Percentiles rank a stretch among this genome's conserved stretches.
phyloP scores from a whole-genome alignment of 2,797 vertebrate species.

The Chelon labrosus region DNA sequence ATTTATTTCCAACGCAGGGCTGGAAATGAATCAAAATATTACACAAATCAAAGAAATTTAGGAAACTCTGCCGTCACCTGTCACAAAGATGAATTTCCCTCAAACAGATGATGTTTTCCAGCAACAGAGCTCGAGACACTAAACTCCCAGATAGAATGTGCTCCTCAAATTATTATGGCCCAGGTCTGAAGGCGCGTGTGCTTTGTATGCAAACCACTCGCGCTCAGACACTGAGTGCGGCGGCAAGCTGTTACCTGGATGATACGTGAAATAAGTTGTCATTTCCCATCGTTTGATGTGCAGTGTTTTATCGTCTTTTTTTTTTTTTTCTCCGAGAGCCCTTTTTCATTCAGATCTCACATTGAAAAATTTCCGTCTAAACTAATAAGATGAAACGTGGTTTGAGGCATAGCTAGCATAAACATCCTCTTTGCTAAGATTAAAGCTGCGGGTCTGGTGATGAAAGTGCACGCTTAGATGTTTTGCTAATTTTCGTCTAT shows the following conservation, averaged over 20 bases:
- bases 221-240: conserved; percentile 11
- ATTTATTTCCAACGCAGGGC: conserved; percentile 31
- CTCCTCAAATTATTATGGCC: conserved; percentile 31
- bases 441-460: conserved; percentile 71
- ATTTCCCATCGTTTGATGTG: conserved; percentile 74
- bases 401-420: conserved; percentile 62
- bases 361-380: conserved; percentile 52
- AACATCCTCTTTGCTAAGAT: conserved; percentile 73
- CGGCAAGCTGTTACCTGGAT: conserved; percentile 55
- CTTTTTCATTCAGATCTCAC: conserved; percentile 53
- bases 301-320: conserved; percentile 40
- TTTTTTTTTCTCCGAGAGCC: conserved; percentile 7
- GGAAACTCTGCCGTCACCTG: conserved; percentile 30
- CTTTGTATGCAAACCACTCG: conserved; percentile 51
- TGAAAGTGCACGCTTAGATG: conserved; percentile 69
- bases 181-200: conserved; percentile 4
- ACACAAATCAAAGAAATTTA: conserved; percentile 35
- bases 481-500: conserved; percentile 71
- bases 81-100: conserved; percentile 47
- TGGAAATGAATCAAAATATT: conserved; percentile 46
- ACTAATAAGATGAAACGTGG: conserved; percentile 73
- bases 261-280: conserved; percentile 64
- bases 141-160: conserved; percentile 24
- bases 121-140: conserved; percentile 12
- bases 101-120: conserved; percentile 16